Conservation (phyloP, 2,113 vertebrate genomes). For the Melanerpes aurifrons region DNA sequence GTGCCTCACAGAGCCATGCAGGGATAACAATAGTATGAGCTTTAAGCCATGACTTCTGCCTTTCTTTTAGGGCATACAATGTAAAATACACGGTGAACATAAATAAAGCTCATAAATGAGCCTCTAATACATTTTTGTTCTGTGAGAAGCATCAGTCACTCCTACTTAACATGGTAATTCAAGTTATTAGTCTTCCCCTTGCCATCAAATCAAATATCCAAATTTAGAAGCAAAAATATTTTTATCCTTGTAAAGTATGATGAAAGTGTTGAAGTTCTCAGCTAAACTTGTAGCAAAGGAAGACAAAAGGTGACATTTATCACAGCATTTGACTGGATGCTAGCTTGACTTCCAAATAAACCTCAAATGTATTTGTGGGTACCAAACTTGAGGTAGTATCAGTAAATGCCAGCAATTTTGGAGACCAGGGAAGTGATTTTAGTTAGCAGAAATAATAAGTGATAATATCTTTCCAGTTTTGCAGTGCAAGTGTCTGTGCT, state of each 20-base stretch:
- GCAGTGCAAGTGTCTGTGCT: neutral
- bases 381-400: neutral
- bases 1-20: neutral
- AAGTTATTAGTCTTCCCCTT: conserved; percentile 20
- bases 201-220: conserved; percentile 24
- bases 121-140: neutral
- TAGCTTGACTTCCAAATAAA: neutral
- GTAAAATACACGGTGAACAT: neutral
- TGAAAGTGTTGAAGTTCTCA: neutral
- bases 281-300: neutral
- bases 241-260: conserved; percentile 6
- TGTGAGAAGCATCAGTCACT: conserved; percentile 34
- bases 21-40: neutral
- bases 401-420: neutral
- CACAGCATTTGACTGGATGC: neutral
- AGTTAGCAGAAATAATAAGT: neutral
- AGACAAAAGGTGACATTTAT: neutral
- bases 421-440: neutral
- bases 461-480: neutral
- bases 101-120: neutral
- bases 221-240: conserved; percentile 40
- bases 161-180: conserved; percentile 53
- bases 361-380: neutral
- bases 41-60: neutral
- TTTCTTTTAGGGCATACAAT: neutral